Conservation (phyloP, 2,888 invertebrate species). For the Scelioninae gen. 1 region DNA sequence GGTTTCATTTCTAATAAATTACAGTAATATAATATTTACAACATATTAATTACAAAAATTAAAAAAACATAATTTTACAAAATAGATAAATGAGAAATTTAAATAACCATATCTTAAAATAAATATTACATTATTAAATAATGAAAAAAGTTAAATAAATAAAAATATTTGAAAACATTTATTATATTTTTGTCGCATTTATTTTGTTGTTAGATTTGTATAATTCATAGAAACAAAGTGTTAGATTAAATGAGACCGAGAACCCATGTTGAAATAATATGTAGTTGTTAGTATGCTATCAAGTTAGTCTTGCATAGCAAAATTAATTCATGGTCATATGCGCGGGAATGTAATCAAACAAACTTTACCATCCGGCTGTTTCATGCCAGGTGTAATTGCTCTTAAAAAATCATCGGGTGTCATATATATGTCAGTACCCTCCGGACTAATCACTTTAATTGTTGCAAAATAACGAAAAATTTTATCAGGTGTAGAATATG, state of each 20-base stretch:
- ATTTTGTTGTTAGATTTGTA: no score
- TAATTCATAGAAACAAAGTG: no score
- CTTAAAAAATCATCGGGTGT: slow-evolving; percentile 98
- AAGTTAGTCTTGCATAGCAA: slow-evolving; percentile 58
- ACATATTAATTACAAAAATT: no score
- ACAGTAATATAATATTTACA: no score
- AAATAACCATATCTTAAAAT: no score
- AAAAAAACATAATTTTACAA: no score
- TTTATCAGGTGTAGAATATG: slow-evolving; percentile 99
- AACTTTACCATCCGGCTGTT: slow-evolving; percentile 96
- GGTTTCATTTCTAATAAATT: no score
- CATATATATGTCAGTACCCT: slow-evolving; percentile 94
- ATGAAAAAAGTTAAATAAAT: no score
- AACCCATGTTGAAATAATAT: slow-evolving; percentile 48
- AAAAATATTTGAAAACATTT: no score
- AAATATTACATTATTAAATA: no score
- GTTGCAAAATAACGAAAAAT: slow-evolving; percentile 99
- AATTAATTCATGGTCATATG: slow-evolving; percentile 50
- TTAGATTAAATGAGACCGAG: slow-evolving; percentile 52
- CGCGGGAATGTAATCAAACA: slow-evolving; percentile 59
- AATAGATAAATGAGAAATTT: no score
- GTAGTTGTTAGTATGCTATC: slow-evolving; percentile 63
- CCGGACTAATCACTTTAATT: slow-evolving; percentile 89
- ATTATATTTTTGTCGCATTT: no score
- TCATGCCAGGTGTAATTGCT: slow-evolving; percentile 97